Evolutionary conservation across 1,140 invertebrate genomes (phyloP).

Genomic region (Antheraea pernyi): DNA sequence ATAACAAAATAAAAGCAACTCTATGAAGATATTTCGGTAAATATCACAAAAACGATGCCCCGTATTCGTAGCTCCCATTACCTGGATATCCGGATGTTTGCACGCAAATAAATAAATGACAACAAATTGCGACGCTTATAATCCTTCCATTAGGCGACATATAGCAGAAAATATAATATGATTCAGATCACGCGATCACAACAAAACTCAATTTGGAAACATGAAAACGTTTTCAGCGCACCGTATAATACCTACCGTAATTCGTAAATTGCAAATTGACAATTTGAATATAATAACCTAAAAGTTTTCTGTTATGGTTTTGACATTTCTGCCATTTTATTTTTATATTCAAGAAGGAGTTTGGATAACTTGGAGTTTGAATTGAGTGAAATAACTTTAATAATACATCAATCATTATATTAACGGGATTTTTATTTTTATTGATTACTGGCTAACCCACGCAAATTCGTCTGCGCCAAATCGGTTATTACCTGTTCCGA

Average conservation of each 20-base stretch:
- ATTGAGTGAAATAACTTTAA: neutral
- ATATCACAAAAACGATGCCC: neutral
- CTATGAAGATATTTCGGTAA: too few species aligned
- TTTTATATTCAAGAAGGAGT: neutral
- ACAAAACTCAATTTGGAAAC: slow-evolving; percentile 11
- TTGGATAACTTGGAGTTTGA: too few species aligned
- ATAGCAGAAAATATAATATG: neutral
- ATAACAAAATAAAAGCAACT: too few species aligned
- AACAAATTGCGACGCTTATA: neutral
- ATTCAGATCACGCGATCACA: slow-evolving; percentile 4
- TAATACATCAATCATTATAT: neutral
- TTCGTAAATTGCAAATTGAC: neutral
- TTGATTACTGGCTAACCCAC: too few species aligned
- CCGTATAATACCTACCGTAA: neutral
- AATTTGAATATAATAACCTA: neutral
- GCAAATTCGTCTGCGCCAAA: too few species aligned
- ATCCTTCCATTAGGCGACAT: slow-evolving; percentile 2
- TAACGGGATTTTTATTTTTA: too few species aligned
- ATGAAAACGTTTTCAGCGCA: neutral
- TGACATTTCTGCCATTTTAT: neutral
- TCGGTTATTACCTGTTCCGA: too few species aligned
- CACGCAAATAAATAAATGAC: neutral
- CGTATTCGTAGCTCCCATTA: neutral
- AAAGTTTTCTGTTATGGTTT: neutral
- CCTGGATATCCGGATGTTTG: slow-evolving; percentile 4